Evolutionary conservation across 2,113 vertebrate species (phyloP).

Genomic region (Serinus canaria): DNA sequence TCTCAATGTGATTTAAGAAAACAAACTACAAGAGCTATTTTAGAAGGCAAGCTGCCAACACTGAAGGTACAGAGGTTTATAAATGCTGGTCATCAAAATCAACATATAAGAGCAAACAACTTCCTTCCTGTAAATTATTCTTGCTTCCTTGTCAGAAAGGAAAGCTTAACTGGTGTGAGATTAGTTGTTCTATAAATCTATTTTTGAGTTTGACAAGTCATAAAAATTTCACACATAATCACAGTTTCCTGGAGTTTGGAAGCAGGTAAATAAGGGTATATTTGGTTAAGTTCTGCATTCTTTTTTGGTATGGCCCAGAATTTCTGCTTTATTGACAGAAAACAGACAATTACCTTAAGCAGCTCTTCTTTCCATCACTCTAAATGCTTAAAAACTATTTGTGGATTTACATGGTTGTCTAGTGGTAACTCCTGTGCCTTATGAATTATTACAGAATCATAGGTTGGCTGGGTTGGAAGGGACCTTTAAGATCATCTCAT

Average conservation of each 20-base stretch:
- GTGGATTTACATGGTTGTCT: rapidly evolving
- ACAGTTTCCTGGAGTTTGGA: not conserved
- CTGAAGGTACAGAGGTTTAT: not conserved
- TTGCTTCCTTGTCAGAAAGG: not conserved
- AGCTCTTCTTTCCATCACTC: not conserved
- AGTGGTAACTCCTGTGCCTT: not conserved
- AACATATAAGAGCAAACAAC: not conserved
- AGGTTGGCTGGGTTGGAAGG: not conserved
- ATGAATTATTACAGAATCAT: not conserved
- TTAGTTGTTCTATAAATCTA: not conserved
- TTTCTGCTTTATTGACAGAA: not conserved
- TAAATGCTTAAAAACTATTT: not conserved
- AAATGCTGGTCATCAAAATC: not conserved
- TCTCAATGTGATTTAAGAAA: not conserved
- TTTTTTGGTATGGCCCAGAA: not conserved
- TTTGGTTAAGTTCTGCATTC: not conserved
- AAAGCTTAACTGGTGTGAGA: not conserved
- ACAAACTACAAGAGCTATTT: not conserved
- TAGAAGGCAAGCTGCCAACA: not conserved
- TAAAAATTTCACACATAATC: not conserved
- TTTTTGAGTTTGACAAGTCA: not conserved
- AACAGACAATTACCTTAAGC: not conserved
- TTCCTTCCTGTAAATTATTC: not conserved
- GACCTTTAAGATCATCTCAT: not conserved
- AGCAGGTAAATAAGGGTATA: not conserved